Evolutionary conservation across 2,888 invertebrate species (phyloP), one percentile per base, ranked within the genome.

Genomic region (Drosophila multiciliata): DNA sequence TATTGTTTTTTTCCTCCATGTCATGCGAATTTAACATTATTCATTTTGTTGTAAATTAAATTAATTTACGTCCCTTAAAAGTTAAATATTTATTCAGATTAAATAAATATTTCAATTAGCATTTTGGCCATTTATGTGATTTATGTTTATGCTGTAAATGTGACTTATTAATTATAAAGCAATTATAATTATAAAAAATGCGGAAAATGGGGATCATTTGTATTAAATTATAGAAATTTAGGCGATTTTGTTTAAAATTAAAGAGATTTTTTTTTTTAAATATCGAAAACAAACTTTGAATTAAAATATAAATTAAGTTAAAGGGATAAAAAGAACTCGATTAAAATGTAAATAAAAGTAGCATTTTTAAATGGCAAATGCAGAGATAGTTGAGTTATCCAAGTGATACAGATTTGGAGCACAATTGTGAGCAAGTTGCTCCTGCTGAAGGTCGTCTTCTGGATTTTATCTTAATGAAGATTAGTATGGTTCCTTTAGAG

Each of bases 381-480:
- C 17, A 17, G 49, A 17, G 15, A 15, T 4, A 49, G 26, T 23
- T 12, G 23, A 23, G 45, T n/a, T 40, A 40, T n/a, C n/a, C 9
- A 3, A 40, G n/a, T 9, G 20, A 7, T 2, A n/a, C 12, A 52
- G 20, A 20, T 20, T 11, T 3, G 15, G 4, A 20, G 20, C 33
- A 23, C 6, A 36, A 23, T 11, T 6, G 3, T 1, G 20, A 3
- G 20, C 9, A 23, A 17, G 17, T 36, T 36, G 20, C 32, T 42
- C 11, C n/a, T 33, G 36, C 33, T n/a, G 48, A 49, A 57, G 45
- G 48, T 53, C 35, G 67, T 60, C 54, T 58, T 52, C 59, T 48
- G 33, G 52, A 35, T 9, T 26, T 3, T 6, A 5, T 17, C 35
- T 29, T 26, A 3, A 26, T 33, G 23, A 20, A 45, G 20, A 12